Evolutionary conservation across 2,888 invertebrate genomes (phyloP).

Genomic region (Trissoscelio sp.): DNA sequence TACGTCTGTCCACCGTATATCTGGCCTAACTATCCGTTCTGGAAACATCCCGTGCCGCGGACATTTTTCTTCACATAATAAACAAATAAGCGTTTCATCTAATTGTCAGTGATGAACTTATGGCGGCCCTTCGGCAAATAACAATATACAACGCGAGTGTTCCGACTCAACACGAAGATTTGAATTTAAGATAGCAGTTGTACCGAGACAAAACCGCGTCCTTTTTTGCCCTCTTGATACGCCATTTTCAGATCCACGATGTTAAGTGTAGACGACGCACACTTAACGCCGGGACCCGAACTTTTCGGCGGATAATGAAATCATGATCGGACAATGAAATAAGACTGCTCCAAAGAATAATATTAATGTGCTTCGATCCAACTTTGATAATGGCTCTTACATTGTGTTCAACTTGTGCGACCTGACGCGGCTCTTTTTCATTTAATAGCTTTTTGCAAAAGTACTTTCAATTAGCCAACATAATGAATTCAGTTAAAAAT

Average conservation of each 20-base stretch:
- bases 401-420: slow-evolving; percentile 18
- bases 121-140: slow-evolving; percentile 66
- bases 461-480: too few species aligned
- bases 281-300: slow-evolving; percentile 37
- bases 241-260: slow-evolving; percentile 52
- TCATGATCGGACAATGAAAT: slow-evolving; percentile 51
- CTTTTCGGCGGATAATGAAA: slow-evolving; percentile 50
- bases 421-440: background rate
- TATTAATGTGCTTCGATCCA: slow-evolving; percentile 34
- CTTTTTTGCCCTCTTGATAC: slow-evolving; percentile 56
- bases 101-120: slow-evolving; percentile 74
- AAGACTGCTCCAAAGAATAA: slow-evolving; percentile 15
- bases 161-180: slow-evolving; percentile 57
- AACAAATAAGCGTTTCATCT: slow-evolving; percentile 74
- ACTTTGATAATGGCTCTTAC: slow-evolving; percentile 33
- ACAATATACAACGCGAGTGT: slow-evolving; percentile 61
- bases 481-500: too few species aligned
- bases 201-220: slow-evolving; percentile 59
- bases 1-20: slow-evolving; percentile 80
- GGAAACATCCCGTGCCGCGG: slow-evolving; percentile 70
- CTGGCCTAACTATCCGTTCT: slow-evolving; percentile 79
- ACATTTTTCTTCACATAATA: slow-evolving; percentile 73
- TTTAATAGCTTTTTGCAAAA: background rate
- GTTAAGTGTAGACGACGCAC: slow-evolving; percentile 45
- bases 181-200: slow-evolving; percentile 66